Evolutionary conservation across 2,888 invertebrate genomes (phyloP).

Genomic region (Nomada flava): DNA sequence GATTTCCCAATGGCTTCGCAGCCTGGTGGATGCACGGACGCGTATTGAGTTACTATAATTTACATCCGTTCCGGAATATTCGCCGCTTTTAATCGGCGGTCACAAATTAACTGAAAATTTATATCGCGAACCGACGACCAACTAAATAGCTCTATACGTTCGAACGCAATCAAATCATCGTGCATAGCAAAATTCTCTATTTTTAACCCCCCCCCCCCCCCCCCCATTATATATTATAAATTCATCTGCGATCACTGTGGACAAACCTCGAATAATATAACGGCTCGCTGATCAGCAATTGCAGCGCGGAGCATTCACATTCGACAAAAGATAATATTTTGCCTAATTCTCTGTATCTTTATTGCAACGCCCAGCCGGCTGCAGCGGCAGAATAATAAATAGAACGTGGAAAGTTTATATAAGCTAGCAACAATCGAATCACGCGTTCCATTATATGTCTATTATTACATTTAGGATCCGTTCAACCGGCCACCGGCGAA

Average conservation of each 20-base stretch:
- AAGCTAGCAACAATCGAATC: not conserved
- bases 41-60: constrained; percentile 47
- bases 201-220: no score
- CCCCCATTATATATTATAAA: no score
- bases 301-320: no score
- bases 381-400: constrained; percentile 30
- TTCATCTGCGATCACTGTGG: not conserved
- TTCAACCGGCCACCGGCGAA: constrained; percentile 9
- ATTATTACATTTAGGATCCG: constrained; percentile 16
- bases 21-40: not conserved
- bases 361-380: not conserved
- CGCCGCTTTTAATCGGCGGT: constrained; percentile 17
- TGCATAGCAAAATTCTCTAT: not conserved
- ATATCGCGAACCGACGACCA: constrained; percentile 1
- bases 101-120: constrained; percentile 34
- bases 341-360: not conserved
- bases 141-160: constrained; percentile 6
- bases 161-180: constrained; percentile 9
- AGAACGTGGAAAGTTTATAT: constrained; percentile 16
- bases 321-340: not conserved
- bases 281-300: not conserved
- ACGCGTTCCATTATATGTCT: constrained; percentile 13
- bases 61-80: constrained; percentile 17
- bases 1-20: constrained; percentile 41
- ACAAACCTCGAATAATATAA: not conserved